Evolutionary conservation across 2,113 vertebrate genomes (phyloP).

Genomic region (Lethenteron camtschaticum): DNA sequence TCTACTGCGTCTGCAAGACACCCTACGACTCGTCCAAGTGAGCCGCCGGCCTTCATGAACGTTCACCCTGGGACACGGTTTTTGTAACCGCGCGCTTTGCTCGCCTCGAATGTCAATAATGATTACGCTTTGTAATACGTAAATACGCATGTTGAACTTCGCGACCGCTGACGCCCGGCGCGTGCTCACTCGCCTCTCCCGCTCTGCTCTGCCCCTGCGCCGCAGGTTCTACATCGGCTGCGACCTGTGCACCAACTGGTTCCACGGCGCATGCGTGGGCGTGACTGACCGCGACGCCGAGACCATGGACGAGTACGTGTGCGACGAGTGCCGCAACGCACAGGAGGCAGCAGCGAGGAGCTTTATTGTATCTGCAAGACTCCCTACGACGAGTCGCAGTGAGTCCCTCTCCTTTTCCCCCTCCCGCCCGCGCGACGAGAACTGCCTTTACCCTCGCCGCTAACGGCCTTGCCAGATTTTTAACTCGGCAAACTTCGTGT

Average conservation of each 20-base stretch:
- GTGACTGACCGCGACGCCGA: slow-evolving; percentile 99
- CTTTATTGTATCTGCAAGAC: slow-evolving; percentile 66
- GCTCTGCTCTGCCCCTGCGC: neutral
- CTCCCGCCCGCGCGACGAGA: slow-evolving; percentile 8
- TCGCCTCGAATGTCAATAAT: neutral
- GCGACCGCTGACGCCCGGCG: neutral
- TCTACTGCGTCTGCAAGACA: slow-evolving; percentile 97
- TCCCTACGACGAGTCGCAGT: slow-evolving; percentile 64
- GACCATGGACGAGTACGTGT: slow-evolving; percentile 99
- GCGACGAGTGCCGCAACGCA: slow-evolving; percentile 82
- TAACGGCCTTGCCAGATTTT: too few relatives aligned
- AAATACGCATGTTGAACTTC: too few relatives aligned
- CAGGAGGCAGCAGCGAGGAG: slow-evolving; percentile 85
- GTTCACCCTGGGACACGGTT: too few relatives aligned
- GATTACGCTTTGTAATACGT: neutral
- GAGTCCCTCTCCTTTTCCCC: slow-evolving; percentile 32
- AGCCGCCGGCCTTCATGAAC: slow-evolving; percentile 14
- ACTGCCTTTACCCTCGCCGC: too few relatives aligned
- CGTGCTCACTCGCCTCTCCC: neutral
- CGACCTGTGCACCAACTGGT: slow-evolving; percentile 99
- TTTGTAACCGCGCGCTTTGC: too few relatives aligned
- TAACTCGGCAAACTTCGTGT: too few relatives aligned
- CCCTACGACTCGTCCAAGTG: slow-evolving; percentile 95
- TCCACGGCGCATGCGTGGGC: slow-evolving; percentile 90
- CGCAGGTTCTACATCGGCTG: slow-evolving; percentile 97